A percentile compares a stretch with the other conserved stretches of the same genome.
phyloP scores from a whole-genome alignment of 2,797 vertebrate species.

The Sebastes iracundus region DNA sequence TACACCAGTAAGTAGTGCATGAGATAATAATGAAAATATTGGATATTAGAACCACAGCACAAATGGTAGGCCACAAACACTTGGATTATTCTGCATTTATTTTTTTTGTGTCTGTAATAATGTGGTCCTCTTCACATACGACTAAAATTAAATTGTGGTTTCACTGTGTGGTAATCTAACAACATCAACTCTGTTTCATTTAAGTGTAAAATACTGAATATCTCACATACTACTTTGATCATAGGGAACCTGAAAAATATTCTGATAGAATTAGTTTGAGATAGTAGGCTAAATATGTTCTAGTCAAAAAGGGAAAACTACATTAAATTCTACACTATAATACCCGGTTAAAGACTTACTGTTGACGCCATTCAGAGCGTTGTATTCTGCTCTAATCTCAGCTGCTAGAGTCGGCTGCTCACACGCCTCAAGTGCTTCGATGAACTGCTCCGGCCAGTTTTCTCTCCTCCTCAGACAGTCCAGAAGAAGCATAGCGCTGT shows the following conservation, averaged over 20 bases:
- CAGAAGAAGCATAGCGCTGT: conserved; percentile 76
- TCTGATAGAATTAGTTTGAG: background rate
- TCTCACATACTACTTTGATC: background rate
- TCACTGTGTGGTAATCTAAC: too few relatives aligned
- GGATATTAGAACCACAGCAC: background rate
- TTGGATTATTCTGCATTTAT: background rate
- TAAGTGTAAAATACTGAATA: background rate
- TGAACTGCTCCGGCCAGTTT: conserved; percentile 82
- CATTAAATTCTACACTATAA: background rate
- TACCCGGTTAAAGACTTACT: conserved; percentile 51
- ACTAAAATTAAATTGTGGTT: too few relatives aligned
- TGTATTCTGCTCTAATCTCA: conserved; percentile 68
- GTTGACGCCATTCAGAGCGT: conserved; percentile 54
- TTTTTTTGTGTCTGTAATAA: too few relatives aligned
- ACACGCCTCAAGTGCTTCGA: conserved; percentile 67
- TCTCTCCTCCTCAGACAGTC: conserved; percentile 79
- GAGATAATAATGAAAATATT: background rate
- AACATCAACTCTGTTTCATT: background rate
- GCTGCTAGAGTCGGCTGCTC: conserved; percentile 58
- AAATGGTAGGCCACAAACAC: background rate
- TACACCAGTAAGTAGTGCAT: background rate
- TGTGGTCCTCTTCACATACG: too few relatives aligned
- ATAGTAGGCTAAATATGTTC: background rate
- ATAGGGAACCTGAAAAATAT: background rate
- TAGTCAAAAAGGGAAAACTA: background rate